Evolutionary conservation across 2,888 invertebrate species (phyloP).

Genomic region (Drosophila trichaetosa): DNA sequence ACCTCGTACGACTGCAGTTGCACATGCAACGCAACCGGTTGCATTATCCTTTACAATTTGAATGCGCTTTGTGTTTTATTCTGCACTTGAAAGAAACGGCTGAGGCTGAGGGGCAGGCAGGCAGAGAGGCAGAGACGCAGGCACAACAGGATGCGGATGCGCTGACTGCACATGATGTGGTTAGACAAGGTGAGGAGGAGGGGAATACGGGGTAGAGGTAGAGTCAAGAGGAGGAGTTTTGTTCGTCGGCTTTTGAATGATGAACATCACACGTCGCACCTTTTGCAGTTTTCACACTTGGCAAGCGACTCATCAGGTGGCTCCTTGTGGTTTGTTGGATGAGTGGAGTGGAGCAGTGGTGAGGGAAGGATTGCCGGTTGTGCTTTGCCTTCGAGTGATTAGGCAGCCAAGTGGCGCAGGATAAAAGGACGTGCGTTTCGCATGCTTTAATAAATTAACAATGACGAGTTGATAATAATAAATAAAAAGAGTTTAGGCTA

Average conservation of each 20-base stretch:
- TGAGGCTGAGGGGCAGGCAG: conserved; percentile 7
- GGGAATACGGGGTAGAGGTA: not conserved
- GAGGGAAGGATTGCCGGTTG: not conserved
- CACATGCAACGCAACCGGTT: conserved; percentile 73
- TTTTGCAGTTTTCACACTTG: conserved; percentile 79
- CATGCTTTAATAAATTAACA: conserved; percentile 57
- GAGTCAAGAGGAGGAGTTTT: not conserved
- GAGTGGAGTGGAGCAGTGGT: not conserved
- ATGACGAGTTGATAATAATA: conserved; percentile 31
- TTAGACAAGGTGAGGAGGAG: not conserved
- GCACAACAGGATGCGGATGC: conserved; percentile 60
- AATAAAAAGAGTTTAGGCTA: conserved; percentile 13
- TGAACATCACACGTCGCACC: conserved; percentile 59
- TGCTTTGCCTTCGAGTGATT: conserved; percentile 36
- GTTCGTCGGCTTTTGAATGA: conserved; percentile 16
- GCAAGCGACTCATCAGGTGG: conserved; percentile 64
- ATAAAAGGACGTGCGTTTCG: conserved; percentile 27
- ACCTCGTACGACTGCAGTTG: conserved; percentile 49
- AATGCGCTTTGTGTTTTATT: conserved; percentile 64
- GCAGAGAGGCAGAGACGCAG: conserved; percentile 19
- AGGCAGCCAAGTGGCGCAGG: conserved; percentile 35
- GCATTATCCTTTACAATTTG: conserved; percentile 77
- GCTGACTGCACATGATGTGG: conserved; percentile 37
- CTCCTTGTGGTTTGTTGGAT: conserved; percentile 20
- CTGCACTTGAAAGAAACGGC: conserved; percentile 58